phyloP scores from a whole-genome alignment of 2,888 invertebrate species.

The Invenusta paracnida region DNA sequence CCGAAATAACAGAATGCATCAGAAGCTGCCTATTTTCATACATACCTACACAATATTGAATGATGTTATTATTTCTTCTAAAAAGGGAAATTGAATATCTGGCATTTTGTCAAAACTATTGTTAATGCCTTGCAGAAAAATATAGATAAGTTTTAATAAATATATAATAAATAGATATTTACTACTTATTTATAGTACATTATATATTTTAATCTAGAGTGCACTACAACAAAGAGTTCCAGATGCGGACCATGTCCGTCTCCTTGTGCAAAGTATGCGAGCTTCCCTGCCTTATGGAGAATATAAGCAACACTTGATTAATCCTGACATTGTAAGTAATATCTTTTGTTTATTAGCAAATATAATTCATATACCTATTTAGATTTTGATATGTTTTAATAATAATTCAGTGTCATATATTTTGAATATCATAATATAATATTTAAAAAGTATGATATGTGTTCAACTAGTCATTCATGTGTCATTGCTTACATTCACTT shows the following conservation, averaged over 20 bases:
- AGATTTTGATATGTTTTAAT: too few relatives aligned
- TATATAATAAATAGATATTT: too few relatives aligned
- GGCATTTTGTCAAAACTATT: background rate
- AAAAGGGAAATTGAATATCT: background rate
- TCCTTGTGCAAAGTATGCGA: background rate
- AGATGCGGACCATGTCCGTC: background rate
- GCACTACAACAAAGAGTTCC: background rate
- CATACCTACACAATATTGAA: background rate
- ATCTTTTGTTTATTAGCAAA: background rate
- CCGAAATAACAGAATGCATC: too few relatives aligned
- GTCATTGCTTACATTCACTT: background rate
- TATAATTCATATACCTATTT: background rate
- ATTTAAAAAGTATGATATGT: background rate
- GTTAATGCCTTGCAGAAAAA: background rate
- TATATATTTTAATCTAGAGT: background rate
- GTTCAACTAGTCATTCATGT: background rate
- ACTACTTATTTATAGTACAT: background rate
- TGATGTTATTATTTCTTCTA: background rate
- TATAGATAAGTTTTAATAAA: too few relatives aligned
- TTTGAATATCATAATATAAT: background rate
- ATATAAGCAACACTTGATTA: background rate
- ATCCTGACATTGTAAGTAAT: background rate
- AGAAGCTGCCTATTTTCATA: background rate
- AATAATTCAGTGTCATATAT: too few relatives aligned
- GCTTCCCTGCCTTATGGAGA: background rate